These are phyloP conservation scores for Pseudomyrmex cubaensis DNA, from an alignment of 1,140 invertebrate species.

Conservation along the genomic window DNA sequence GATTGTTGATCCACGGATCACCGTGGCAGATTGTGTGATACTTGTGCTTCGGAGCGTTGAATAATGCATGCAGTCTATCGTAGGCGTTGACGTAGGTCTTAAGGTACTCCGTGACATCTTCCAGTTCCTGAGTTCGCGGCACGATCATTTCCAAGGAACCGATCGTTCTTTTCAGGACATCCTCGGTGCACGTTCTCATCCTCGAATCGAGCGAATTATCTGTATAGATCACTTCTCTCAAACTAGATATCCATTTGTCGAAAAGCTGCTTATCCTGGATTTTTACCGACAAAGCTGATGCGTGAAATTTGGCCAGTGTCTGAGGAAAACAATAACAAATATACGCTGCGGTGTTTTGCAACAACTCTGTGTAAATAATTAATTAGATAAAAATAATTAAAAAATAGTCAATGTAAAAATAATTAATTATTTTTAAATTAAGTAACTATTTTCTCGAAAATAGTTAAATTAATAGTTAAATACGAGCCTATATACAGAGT, in stretches of 20 bases:
- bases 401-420: too few relatives aligned
- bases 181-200: slow-evolving; percentile 47
- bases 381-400: too few relatives aligned
- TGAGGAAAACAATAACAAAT: slow-evolving; percentile 69
- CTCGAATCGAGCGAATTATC: slow-evolving; percentile 4
- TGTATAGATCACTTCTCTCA: slow-evolving; percentile 72
- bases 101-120: slow-evolving; percentile 4
- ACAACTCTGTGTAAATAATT: too few relatives aligned
- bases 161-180: slow-evolving; percentile 35
- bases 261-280: slow-evolving; percentile 73
- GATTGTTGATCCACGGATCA: slow-evolving; percentile 83
- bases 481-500: too few relatives aligned
- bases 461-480: too few relatives aligned
- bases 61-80: slow-evolving; percentile 50
- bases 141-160: slow-evolving; percentile 65
- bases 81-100: background rate
- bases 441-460: too few relatives aligned
- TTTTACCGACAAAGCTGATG: slow-evolving; percentile 80
- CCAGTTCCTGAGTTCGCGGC: slow-evolving; percentile 45
- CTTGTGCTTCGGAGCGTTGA: slow-evolving; percentile 42
- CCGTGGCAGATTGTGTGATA: slow-evolving; percentile 81
- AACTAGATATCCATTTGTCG: slow-evolving; percentile 40
- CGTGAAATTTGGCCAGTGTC: slow-evolving; percentile 82
- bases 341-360: background rate
- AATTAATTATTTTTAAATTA: too few relatives aligned